Evolutionary conservation across 2,113 vertebrate species (phyloP), one percentile per base, ranked within the genome.

Genomic region (Dipodomys merriami): DNA sequence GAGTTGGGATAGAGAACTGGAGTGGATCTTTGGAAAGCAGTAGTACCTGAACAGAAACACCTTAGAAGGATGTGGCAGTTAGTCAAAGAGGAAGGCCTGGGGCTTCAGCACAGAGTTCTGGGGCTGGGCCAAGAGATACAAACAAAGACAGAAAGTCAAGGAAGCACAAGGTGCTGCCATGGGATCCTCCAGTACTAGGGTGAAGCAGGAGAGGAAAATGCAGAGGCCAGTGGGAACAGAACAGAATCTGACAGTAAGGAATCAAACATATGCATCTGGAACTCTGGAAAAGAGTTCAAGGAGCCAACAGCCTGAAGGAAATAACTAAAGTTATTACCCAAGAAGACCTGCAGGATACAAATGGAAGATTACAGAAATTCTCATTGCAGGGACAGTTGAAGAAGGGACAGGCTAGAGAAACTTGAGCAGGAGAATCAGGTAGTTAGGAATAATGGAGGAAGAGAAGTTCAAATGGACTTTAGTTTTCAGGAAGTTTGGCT

Each of bases 1-100:
- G 33, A 49, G 67, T 0, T 1, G 44, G 19, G 35, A 10, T 1
- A 1, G 67, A 29, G 22, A 12, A 0, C 2, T 20, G 16, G 33
- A 53, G 67, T 12, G 0, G 25, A 27, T 8, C 65, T 25, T 13
- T 16, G 84, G 30, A 46, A 57, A 74, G n/a, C 60, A 64, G 25
- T 15, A 44, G 23, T 4, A 10, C 23, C 27, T 13, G n/a, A 72
- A 71, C 23, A 35, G 39, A 57, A 0, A 0, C 7, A 35, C 7
- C 35, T 62, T 33, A 7, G 39, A 46, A 12, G 25, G 22, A 29
- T 1, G 7, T 1, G n/a, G 64, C 27, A 8, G 3, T 2, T 9
- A 22, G 33, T 23, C 44, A 13, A 29, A 79, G 29, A 27, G 49
- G n/a, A 62, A 39, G 62, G 39, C 6, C 27, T 3, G 6, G 49